These are phyloP conservation scores for Meiosimyza platycephala DNA, from an alignment of 2,888 invertebrate species.

Conservation along the genomic window DNA sequence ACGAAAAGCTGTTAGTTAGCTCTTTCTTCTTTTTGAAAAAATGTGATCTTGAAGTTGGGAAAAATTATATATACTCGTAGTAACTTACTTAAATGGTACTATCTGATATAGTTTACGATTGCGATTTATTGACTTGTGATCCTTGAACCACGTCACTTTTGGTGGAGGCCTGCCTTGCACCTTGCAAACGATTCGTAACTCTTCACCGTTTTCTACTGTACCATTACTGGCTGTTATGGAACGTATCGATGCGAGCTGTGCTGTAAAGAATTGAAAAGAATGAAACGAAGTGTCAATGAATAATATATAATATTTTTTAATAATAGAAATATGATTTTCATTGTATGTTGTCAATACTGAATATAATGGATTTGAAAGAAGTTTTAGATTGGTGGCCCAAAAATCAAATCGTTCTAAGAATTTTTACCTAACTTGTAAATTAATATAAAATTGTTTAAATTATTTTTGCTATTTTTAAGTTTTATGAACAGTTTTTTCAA, in stretches of 20 bases:
- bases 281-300: slow-evolving; percentile 31
- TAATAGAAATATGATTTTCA: background rate
- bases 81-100: slow-evolving; percentile 65
- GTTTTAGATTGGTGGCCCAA: too few relatives aligned
- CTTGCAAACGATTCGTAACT: slow-evolving; percentile 78
- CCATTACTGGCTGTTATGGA: slow-evolving; percentile 60
- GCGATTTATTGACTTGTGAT: slow-evolving; percentile 73
- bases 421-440: too few relatives aligned
- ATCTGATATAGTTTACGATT: slow-evolving; percentile 65
- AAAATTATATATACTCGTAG: slow-evolving; percentile 11
- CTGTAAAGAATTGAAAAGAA: slow-evolving; percentile 61
- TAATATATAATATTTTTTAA: slow-evolving; percentile 3
- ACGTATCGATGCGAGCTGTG: slow-evolving; percentile 67
- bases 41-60: too few relatives aligned
- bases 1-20: background rate
- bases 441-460: too few relatives aligned
- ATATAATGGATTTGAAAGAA: too few relatives aligned
- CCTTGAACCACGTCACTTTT: slow-evolving; percentile 84
- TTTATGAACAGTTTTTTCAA: too few relatives aligned
- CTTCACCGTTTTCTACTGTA: slow-evolving; percentile 68
- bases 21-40: too few relatives aligned
- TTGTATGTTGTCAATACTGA: too few relatives aligned
- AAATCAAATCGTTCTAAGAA: too few relatives aligned
- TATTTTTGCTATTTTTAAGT: too few relatives aligned
- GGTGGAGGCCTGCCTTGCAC: slow-evolving; percentile 84